These are phyloP conservation scores for Pagetopsis macropterus DNA, from an alignment of 2,797 vertebrate genomes.

Conservation along the genomic window DNA sequence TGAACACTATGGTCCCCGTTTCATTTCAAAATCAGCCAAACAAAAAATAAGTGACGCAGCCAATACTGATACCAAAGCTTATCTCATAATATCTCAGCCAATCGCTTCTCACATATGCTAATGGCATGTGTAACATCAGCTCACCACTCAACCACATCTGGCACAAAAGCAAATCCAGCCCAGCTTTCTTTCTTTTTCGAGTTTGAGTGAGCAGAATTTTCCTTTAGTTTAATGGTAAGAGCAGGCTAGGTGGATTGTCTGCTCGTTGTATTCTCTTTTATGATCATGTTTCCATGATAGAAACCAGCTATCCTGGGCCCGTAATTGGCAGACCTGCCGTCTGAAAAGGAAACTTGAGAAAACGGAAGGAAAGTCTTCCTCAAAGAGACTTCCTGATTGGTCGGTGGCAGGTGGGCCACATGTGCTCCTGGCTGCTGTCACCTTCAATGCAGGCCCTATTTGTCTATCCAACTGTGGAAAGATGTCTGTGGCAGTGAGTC, in stretches of 20 bases:
- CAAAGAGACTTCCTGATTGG: slow-evolving; percentile 43
- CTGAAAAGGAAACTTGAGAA: slow-evolving; percentile 40
- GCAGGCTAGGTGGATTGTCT: slow-evolving; percentile 61
- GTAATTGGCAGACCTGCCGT: slow-evolving; percentile 36
- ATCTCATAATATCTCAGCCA: slow-evolving; percentile 38
- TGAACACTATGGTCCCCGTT: slow-evolving; percentile 13
- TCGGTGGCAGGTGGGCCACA: slow-evolving; percentile 62
- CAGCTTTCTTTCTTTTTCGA: slow-evolving; percentile 30
- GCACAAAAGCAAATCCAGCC: slow-evolving; percentile 30
- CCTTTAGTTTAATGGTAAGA: slow-evolving; percentile 54
- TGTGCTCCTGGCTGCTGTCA: slow-evolving; percentile 66
- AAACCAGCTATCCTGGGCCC: slow-evolving; percentile 48
- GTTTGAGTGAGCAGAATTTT: slow-evolving; percentile 65
- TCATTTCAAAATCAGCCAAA: slow-evolving; percentile 14
- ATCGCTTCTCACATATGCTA: slow-evolving; percentile 31
- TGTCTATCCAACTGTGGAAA: slow-evolving; percentile 62
- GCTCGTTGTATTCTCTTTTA: slow-evolving; percentile 56
- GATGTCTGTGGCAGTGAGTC: slow-evolving; percentile 60
- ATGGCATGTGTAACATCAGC: slow-evolving; percentile 41
- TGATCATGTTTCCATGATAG: slow-evolving; percentile 66
- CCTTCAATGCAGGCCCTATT: slow-evolving; percentile 62
- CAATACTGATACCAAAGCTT: slow-evolving; percentile 38
- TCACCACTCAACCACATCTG: slow-evolving; percentile 65
- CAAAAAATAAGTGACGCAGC: neutral
- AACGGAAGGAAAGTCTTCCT: slow-evolving; percentile 54